Base-by-base conservation (phyloP, 2,888 invertebrate genomes). In the Patella caerulea region DNA sequence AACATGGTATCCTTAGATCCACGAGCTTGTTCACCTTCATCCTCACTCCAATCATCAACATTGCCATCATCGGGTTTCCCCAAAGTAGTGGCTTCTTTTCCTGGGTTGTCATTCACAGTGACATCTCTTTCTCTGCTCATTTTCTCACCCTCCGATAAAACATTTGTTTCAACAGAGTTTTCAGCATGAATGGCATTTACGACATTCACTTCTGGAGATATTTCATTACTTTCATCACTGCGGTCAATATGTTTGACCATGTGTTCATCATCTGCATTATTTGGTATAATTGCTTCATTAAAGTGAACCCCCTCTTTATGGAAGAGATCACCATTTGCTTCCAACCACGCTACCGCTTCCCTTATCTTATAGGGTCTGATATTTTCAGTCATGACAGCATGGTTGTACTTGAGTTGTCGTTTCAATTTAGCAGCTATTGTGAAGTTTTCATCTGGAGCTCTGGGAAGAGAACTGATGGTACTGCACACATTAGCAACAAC, bases 341-440 rank as follows among this genome's bases (percentile, higher is more conserved):
- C 3, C 29, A 29, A 15, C 34, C n/a, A 9, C 34, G 17, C 5
- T 12, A 19, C 74, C 55, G 59, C 74, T n/a, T 24, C 74, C 56
- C 12, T 65, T 5, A 65, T 74, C 52, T 74, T 69, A 45, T 59
- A 15, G 3, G 59, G 74, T 45, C 69, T n/a, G 17, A 69, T 45
- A 72, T 72, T 72, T 72, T 72, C 72, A 72, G 45, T 34, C 15
- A 29, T 24, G 7, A 15, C 15, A 14, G 69, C 53, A 52, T 59
- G 19, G 17, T 65, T 69, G 14, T 59, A 45, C 12, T 45, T 24
- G 2, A 74, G 19, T 24, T 65, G 74, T 65, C 74, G 19, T 19
- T 74, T 55, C 7, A 74, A 34, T 29, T 74, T 74, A 53, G 69
- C 34, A 7, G 74, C 74, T 45, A 69, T 52, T 69, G 74, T 74